Evolutionary conservation across 2,888 invertebrate genomes (phyloP), one percentile per base, ranked within the genome.

Genomic region (Torymus texanus): DNA sequence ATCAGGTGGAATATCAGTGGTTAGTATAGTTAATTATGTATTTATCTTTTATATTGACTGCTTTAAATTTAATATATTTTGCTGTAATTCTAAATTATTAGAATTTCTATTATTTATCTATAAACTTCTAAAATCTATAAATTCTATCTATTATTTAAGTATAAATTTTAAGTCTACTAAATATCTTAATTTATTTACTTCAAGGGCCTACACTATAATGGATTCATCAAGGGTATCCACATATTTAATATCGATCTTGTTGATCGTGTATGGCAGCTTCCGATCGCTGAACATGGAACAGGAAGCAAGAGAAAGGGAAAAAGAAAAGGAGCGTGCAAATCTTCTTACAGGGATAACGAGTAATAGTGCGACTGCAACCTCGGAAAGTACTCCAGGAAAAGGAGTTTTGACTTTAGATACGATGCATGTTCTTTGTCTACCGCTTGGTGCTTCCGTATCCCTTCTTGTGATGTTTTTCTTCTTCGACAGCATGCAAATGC

Each of bases 391-490:
- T 82, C 85, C 85, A 67, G 87, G 87, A 79, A 88, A 87, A 85
- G 88, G 88, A 83, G 95, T 98, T 83, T 98, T 98, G 91, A 98
- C 98, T 0, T 92, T 98, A 89, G 98, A 98, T 91, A 97, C 97
- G 80, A 96, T 98, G 95, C 98, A 98, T 91, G 98, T 98, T 86
- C 93, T 98, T 87, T 98, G 98, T 92, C 93, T 98, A 90, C 98
- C 98, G 79, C 92, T 97, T 83, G 98, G 98, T 88, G 98, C 98
- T 85, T 98, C 98, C 83, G 95, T 98, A 86, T 98, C 98, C 81
- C 93, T 98, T 83, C 94, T 98, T 82, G 95, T 98, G 88, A 98
- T 98, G 98, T 98, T 98, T 91, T 98, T 98, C 93, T 98, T 98
- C 92, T 98, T 98, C 90, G 98, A 98, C 92, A 98, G 98, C 78